Base-by-base conservation (phyloP, 1,140 invertebrate genomes). In the Brachionus manjavacas region DNA sequence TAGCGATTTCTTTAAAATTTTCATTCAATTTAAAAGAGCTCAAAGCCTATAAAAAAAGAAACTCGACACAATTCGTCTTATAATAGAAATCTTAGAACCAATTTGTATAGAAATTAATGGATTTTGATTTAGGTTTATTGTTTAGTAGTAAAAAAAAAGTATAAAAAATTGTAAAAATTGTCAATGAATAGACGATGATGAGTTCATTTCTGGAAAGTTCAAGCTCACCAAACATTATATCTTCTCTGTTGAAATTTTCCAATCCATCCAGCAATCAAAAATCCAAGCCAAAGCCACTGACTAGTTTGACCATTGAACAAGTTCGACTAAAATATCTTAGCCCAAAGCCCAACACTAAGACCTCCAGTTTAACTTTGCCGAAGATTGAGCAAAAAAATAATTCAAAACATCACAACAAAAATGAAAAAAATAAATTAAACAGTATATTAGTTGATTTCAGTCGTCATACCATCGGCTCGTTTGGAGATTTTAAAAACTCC, bases 51-150 rank as follows among this genome's bases (percentile, higher is more conserved):
- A 41, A 72, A 39, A n/a, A 72, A 16, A 39, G 31, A 72, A 39
- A 39, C 52, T 60, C 52, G 52, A 60, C 52, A 60, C 28, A 72
- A 72, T 39, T 28, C 25, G 66, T 68, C 66, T 39, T 39, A 41
- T 41, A 72, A 72, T 41, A 39, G 16, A 72, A 39, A 39, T 39
- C 68, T 41, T 20, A 72, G 20, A 72, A 41, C 68, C 8, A 41
- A 72, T 72, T 72, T 72, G 68, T 72, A 72, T 20, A 46, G 23
- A 23, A 72, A 39, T 39, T 41, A 72, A 72, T 41, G 35, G 66
- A 72, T 41, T 72, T 39, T 39, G 20, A 72, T 41, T 39, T 72
- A 60, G n/a, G 4, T 41, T 39, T 20, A 39, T 72, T 41, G 16
- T 41, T 41, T 41, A 39, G 14, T 41, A 7, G 43, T 31, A 72